Base-by-base conservation (phyloP, 2,888 invertebrate species). In the Amphimallon solstitiale region DNA sequence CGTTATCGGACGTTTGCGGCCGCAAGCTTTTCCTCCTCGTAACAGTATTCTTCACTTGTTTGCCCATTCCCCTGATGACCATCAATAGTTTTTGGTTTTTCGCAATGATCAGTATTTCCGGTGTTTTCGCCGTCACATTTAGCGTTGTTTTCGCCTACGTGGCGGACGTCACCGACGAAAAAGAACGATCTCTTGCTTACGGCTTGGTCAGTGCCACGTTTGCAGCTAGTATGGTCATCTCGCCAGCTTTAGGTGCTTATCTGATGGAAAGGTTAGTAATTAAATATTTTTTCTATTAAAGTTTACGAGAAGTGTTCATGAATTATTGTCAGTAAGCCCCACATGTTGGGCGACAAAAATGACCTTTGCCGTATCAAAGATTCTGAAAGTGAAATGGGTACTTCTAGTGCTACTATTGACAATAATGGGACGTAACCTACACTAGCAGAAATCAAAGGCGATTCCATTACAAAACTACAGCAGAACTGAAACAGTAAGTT, bases 61-160 rank as follows among this genome's bases (percentile, higher is more conserved):
- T 94, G 75, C 99, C 99, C 60, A 98, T 99, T 81, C 99, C 99
- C 62, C 87, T 99, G 68, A 98, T 99, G 95, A 95, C 95, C 78
- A 93, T 99, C 81, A 98, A 98, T 85, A 97, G 98, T 52, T 98
- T 82, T 70, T 82, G 82, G 80, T 99, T 98, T 84, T 99, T 99
- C 85, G 97, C 98, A 67, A 94, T 98, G 92, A 95, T 98, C 85
- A 97, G 97, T 80, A 95, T 99, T 82, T 97, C 97, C 75, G 99
- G 99, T 69, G 93, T 98, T 73, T 99, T 99, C 85, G 96, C 98
- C 63, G 99, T 99, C 71, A 99, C 99, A 52, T 99, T 99, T 85
- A 97, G 97, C 75, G 98, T 99, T 64, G 98, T 99, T 65, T 97
- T 99, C 85, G 99, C 99, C 54, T 99, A 99, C 85, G 99, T 99